Evolutionary conservation across 2,797 vertebrate genomes (phyloP).

Genomic region (Margarornis squamiger): DNA sequence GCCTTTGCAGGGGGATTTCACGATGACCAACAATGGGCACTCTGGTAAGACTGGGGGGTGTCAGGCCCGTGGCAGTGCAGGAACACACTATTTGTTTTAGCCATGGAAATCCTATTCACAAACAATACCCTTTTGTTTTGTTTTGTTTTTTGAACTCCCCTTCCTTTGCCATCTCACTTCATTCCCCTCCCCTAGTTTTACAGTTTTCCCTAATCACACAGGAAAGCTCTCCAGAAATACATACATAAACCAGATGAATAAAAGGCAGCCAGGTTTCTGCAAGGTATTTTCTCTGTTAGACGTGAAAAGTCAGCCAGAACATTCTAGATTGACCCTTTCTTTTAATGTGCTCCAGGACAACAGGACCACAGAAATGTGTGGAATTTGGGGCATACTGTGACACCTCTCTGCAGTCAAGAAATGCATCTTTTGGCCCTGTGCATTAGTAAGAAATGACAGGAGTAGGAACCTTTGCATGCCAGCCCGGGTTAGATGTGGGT

Average conservation of each 20-base stretch:
- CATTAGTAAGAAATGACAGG: neutral
- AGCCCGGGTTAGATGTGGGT: neutral
- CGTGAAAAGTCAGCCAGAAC: neutral
- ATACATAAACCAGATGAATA: neutral
- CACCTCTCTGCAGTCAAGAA: neutral
- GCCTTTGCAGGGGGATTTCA: slow-evolving; percentile 67
- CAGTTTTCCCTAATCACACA: neutral
- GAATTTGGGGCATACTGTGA: neutral
- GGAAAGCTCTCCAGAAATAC: neutral
- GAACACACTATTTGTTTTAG: neutral
- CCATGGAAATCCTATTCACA: neutral
- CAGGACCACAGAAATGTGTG: neutral
- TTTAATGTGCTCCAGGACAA: neutral
- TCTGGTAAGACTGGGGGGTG: slow-evolving; percentile 76
- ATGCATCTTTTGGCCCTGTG: neutral
- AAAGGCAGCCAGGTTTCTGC: neutral
- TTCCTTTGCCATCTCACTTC: neutral
- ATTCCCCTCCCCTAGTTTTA: neutral
- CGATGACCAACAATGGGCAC: slow-evolving; percentile 89
- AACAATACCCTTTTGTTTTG: neutral
- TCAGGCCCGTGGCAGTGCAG: neutral
- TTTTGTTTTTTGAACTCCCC: neutral
- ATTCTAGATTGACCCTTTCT: neutral
- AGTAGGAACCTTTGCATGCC: neutral
- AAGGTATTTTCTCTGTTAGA: neutral